These are phyloP conservation scores for Pachypeltis micranthus DNA, from an alignment of 1,140 invertebrate genomes.

Conservation along the genomic window DNA sequence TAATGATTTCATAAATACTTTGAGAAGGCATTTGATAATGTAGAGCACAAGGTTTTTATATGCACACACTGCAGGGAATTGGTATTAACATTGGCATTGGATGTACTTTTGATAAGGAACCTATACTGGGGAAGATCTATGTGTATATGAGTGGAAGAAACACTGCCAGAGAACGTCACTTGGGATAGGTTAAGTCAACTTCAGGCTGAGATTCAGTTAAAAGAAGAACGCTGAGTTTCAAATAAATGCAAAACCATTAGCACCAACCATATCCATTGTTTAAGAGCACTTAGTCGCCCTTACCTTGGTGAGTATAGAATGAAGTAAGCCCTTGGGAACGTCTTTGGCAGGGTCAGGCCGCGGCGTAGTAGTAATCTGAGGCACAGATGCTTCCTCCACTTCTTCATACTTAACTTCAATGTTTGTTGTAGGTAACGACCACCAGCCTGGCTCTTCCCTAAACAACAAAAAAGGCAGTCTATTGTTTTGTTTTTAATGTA, in stretches of 20 bases:
- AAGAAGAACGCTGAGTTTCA: background rate
- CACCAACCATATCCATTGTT: background rate
- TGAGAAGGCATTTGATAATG: no score
- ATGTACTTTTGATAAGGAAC: no score
- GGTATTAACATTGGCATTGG: no score
- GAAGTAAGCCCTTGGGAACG: slow-evolving; percentile 33
- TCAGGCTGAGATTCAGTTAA: background rate
- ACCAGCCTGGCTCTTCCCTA: background rate
- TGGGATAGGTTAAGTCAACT: background rate
- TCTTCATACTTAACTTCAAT: background rate
- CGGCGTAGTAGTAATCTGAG: background rate
- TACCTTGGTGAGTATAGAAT: slow-evolving; percentile 44
- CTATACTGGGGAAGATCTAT: no score
- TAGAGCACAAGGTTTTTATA: no score
- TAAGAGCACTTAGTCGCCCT: background rate
- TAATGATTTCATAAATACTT: no score
- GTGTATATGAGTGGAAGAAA: background rate
- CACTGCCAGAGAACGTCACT: background rate
- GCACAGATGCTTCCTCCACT: background rate
- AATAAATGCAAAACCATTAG: background rate
- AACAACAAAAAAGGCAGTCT: no score
- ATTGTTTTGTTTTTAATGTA: no score
- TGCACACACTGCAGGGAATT: no score
- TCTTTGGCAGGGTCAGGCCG: background rate
- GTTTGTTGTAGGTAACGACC: background rate